phyloP scores from a whole-genome alignment of 1,140 invertebrate genomes.

The Pseudomyrmex pallidus region DNA sequence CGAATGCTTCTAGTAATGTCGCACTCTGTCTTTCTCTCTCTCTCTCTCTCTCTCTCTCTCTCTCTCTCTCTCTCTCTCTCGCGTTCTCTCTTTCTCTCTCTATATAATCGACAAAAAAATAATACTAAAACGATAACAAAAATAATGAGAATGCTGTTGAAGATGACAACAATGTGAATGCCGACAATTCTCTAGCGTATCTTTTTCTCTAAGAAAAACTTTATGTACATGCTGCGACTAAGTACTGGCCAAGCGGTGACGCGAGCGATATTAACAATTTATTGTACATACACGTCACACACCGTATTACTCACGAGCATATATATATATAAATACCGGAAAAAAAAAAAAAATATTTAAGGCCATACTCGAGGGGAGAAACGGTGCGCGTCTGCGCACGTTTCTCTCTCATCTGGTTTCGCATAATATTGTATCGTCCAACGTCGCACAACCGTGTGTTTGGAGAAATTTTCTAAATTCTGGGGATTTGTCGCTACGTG shows the following conservation, averaged over 20 bases:
- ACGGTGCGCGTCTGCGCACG: not conserved
- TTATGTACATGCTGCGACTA: constrained; percentile 52
- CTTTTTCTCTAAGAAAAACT: constrained; percentile 45
- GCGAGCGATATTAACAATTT: constrained; percentile 44
- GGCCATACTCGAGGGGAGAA: constrained; percentile 69
- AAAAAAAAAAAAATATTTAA: constrained; percentile 55
- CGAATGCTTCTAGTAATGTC: constrained; percentile 14
- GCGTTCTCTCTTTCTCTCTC: not conserved
- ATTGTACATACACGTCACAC: not conserved
- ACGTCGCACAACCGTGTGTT: not conserved
- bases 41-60: no score
- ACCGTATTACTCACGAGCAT: constrained; percentile 41
- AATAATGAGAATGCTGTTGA: constrained; percentile 28
- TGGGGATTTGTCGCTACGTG: constrained; percentile 28
- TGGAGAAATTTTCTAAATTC: constrained; percentile 37
- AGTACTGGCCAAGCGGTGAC: constrained; percentile 50
- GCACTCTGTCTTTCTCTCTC: not conserved
- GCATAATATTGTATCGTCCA: not conserved
- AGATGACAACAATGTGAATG: constrained; percentile 25
- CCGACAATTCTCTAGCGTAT: constrained; percentile 35
- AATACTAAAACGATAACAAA: constrained; percentile 42
- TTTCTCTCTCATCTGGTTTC: constrained; percentile 20
- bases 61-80: not conserved
- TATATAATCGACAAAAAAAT: not conserved
- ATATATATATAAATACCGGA: constrained; percentile 6